Base-by-base conservation (phyloP, 2,888 invertebrate genomes). In the Branchipolynoe longqiensis region DNA sequence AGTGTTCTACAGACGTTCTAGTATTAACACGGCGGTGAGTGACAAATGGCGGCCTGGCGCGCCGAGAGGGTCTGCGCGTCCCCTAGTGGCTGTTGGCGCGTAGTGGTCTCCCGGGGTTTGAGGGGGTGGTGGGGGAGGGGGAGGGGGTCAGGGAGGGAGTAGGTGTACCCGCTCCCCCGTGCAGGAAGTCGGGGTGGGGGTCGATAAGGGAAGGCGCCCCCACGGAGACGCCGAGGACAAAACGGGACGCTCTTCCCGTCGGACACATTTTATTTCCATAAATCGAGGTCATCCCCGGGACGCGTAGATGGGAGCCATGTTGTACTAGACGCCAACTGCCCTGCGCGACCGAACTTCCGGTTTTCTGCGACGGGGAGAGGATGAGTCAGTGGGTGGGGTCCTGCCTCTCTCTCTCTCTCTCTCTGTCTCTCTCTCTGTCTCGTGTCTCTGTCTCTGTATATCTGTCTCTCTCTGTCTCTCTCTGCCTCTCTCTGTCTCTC, bases 241-340 rank as follows among this genome's bases (percentile, higher is more conserved):
- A 58, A 14, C 58, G 4, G n/a, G 58, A 4, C 58, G 22, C n/a
- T n/a, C 58, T 25, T n/a, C 58, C 58, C 58, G 14, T 4, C 25
- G 58, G 58, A 58, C 58, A 58, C 4, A 58, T 58, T 58, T 58
- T 58, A 58, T 58, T 58, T 58, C 58, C 58, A 58, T 58, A 58
- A 58, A 58, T 58, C 58, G 22, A n/a, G 58, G 58, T 58, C 14
- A 8, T 58, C 14, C 22, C n/a, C 14, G 12, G 58, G 58, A 58
- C n/a, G n/a, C n/a, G n/a, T n/a, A n/a, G n/a, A n/a, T n/a, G n/a
- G n/a, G n/a, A n/a, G n/a, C n/a, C n/a, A n/a, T n/a, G n/a, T n/a
- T n/a, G n/a, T n/a, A n/a, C n/a, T n/a, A n/a, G n/a, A n/a, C n/a
- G n/a, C n/a, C n/a, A n/a, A n/a, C n/a, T n/a, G n/a, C n/a, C n/a